phyloP scores from a whole-genome alignment of 2,888 invertebrate species.

The Macropis europaea region DNA sequence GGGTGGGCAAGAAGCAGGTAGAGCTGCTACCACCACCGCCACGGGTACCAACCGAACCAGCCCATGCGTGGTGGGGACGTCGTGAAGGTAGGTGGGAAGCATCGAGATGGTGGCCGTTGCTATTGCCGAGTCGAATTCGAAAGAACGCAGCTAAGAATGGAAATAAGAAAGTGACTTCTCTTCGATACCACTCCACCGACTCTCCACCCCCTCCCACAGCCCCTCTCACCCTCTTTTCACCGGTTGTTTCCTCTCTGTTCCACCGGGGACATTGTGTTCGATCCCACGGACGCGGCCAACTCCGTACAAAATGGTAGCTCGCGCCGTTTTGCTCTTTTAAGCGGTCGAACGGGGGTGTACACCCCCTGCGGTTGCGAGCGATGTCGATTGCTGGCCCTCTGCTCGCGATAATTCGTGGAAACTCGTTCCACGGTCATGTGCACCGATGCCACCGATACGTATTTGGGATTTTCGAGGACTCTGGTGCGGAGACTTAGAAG shows the following conservation, averaged over 20 bases:
- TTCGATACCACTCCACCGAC: slow-evolving; percentile 22
- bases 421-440: too few relatives aligned
- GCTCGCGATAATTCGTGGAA: too few relatives aligned
- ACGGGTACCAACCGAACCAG: slow-evolving; percentile 40
- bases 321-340: slow-evolving; percentile 46
- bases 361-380: too few relatives aligned
- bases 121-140: slow-evolving; percentile 59
- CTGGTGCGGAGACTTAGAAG: too few relatives aligned
- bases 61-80: slow-evolving; percentile 48
- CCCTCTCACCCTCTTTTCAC: too few relatives aligned
- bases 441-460: too few relatives aligned
- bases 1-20: slow-evolving; percentile 28
- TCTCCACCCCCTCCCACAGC: not conserved
- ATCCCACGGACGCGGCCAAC: slow-evolving; percentile 9
- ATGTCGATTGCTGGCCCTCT: too few relatives aligned
- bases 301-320: slow-evolving; percentile 53
- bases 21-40: slow-evolving; percentile 16
- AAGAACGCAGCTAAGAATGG: slow-evolving; percentile 56
- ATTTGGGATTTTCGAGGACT: too few relatives aligned
- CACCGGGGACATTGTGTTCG: slow-evolving; percentile 35
- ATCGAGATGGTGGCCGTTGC: slow-evolving; percentile 53
- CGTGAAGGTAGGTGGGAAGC: slow-evolving; percentile 42
- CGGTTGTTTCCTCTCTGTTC: too few relatives aligned
- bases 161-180: slow-evolving; percentile 63
- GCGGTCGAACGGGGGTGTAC: not conserved